These are phyloP conservation scores for Phrynocephalus versicolor DNA, from an alignment of 2,113 vertebrate genomes.

Conservation along the genomic window DNA sequence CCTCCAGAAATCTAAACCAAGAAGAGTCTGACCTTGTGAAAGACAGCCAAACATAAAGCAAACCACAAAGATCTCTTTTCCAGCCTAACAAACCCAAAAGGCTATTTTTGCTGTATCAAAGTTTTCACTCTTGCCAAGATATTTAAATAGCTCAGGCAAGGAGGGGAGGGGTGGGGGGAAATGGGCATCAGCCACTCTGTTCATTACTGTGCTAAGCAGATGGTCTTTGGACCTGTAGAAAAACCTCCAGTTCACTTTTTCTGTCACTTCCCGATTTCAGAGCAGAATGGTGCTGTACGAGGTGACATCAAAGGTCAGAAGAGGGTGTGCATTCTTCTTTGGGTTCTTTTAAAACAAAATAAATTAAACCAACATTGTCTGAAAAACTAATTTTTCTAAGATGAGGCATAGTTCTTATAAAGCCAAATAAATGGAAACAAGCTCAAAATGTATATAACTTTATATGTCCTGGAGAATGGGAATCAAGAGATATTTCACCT, in stretches of 20 bases:
- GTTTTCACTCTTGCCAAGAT: not conserved
- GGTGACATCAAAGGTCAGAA: not conserved
- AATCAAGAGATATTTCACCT: not conserved
- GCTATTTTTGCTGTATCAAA: not conserved
- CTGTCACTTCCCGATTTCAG: not conserved
- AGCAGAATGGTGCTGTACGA: not conserved
- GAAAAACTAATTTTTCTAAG: no score
- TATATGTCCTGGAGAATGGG: not conserved
- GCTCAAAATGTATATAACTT: not conserved
- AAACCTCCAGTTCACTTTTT: not conserved
- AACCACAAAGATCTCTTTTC: slow-evolving; percentile 3
- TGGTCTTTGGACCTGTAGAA: not conserved
- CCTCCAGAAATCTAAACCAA: slow-evolving; percentile 22
- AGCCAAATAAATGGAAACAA: no score
- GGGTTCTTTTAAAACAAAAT: no score
- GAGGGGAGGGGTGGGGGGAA: no score
- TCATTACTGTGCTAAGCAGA: not conserved
- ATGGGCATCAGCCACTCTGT: not conserved
- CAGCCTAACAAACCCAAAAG: not conserved
- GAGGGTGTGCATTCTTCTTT: no score
- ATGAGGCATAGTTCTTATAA: no score
- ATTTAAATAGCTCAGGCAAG: not conserved
- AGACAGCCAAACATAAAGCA: not conserved
- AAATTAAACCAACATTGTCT: no score
- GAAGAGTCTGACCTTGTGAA: slow-evolving; percentile 28